These are phyloP conservation scores for Rhynchonycteris naso DNA, from an alignment of 2,797 vertebrate genomes.

Conservation along the genomic window DNA sequence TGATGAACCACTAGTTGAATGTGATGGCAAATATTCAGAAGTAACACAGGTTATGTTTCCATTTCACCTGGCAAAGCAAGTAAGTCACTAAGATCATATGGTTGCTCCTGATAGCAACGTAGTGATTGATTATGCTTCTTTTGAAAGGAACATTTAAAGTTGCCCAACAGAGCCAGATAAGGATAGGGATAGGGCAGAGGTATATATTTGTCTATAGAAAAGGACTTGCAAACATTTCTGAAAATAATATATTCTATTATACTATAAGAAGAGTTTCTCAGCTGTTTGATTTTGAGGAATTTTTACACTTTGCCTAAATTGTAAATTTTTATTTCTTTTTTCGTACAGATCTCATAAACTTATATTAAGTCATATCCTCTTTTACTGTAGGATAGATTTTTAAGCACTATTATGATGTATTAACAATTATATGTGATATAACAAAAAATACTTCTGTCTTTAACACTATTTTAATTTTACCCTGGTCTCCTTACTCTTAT, in stretches of 20 bases:
- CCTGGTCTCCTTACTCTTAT: background rate
- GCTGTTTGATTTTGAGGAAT: background rate
- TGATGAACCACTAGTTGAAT: background rate
- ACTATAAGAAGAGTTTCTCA: background rate
- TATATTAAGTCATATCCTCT: background rate
- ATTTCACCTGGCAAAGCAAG: background rate
- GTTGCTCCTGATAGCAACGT: background rate
- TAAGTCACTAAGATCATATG: background rate
- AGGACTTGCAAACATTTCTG: background rate
- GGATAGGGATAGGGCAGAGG: background rate
- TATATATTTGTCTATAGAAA: background rate
- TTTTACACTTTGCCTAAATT: background rate
- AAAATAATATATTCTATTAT: background rate
- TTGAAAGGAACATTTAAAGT: background rate
- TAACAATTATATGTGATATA: background rate
- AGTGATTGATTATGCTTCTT: background rate
- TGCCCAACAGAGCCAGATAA: background rate
- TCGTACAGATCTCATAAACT: background rate
- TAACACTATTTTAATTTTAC: background rate
- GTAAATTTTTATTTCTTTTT: background rate
- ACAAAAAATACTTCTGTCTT: background rate
- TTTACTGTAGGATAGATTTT: background rate
- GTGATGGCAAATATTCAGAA: background rate
- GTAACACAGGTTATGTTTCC: background rate
- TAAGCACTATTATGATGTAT: background rate